Evolutionary conservation across 2,888 invertebrate genomes (phyloP), one percentile per base, ranked within the genome.

Genomic region (Plagodis dolabraria): DNA sequence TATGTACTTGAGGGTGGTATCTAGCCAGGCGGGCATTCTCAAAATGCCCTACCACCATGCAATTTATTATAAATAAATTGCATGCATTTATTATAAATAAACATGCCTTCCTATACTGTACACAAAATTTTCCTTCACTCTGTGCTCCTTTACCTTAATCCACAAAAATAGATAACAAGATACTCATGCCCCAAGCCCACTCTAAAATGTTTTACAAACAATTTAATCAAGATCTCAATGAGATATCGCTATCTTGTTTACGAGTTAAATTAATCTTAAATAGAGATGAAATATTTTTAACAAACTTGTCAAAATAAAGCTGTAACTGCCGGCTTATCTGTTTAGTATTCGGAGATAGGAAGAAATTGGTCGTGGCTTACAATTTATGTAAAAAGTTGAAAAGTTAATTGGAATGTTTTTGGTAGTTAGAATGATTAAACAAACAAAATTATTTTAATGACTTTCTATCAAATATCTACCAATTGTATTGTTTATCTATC

Each of bases 121-220:
- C 33, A 33, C 46, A 10, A 33, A 46, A 46, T 46, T 0, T 33
- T 33, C 10, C 33, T 33, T 12, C 0, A 44, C 12, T 11, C 12
- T 7, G 6, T 7, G 12, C 35, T 5, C 35, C 12, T 53, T 34
- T 36, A n/a, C n/a, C 35, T 51, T 52, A 35, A 40, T 8, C 56
- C 58, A 58, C 42, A 35, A 12, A 57, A 49, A 60, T 53, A 73
- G 67, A 70, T 70, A 69, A 67, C 64, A 72, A 70, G 36, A 57
- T 49, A 60, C 65, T 60, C 64, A 64, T 69, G 61, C 63, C 64
- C 54, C 51, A 12, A 50, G 54, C 61, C 58, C 57, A 46, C 67
- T 62, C 63, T 54, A 71, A 68, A 76, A 77, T 76, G 53, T 75
- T 78, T 74, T 68, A 70, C 68, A 68, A 74, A 77, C 69, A 72